Percentiles rank a stretch among this genome's conserved stretches.
phyloP scores from a whole-genome alignment of 1,140 invertebrate genomes.

The Sitophilus oryzae region DNA sequence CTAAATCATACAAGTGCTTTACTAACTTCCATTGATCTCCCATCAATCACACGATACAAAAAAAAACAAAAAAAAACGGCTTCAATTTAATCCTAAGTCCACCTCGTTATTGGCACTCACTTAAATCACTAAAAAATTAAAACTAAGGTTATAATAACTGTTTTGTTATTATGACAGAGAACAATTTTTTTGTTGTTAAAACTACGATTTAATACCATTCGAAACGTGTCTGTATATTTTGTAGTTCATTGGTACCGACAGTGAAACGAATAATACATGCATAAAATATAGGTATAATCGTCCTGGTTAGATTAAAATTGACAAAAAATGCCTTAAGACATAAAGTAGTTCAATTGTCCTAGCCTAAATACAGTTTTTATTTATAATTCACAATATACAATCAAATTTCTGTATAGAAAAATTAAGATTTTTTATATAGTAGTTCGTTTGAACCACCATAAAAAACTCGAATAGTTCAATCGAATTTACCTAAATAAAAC shows the following conservation, averaged over 20 bases:
- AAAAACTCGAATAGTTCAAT: no score
- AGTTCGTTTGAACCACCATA: no score
- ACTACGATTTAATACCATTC: neutral
- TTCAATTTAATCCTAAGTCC: neutral
- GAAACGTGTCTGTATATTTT: no score
- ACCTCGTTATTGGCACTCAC: conserved; percentile 4
- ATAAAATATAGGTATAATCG: neutral
- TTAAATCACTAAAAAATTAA: neutral
- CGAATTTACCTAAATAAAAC: no score
- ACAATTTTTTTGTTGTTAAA: neutral
- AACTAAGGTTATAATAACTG: neutral
- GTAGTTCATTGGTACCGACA: no score
- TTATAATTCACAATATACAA: no score
- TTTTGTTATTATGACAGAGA: neutral
- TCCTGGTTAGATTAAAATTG: neutral
- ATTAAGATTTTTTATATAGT: no score
- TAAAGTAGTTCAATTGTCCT: no score
- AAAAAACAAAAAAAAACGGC: neutral
- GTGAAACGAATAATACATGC: no score
- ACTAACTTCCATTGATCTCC: conserved; percentile 1
- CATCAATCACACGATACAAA: neutral
- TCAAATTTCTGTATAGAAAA: no score
- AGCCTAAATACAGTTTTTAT: no score
- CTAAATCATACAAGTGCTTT: neutral
- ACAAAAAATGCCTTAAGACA: neutral